These are phyloP conservation scores for Ypsolopha scabrella DNA, from an alignment of 2,888 invertebrate species.

Conservation along the genomic window DNA sequence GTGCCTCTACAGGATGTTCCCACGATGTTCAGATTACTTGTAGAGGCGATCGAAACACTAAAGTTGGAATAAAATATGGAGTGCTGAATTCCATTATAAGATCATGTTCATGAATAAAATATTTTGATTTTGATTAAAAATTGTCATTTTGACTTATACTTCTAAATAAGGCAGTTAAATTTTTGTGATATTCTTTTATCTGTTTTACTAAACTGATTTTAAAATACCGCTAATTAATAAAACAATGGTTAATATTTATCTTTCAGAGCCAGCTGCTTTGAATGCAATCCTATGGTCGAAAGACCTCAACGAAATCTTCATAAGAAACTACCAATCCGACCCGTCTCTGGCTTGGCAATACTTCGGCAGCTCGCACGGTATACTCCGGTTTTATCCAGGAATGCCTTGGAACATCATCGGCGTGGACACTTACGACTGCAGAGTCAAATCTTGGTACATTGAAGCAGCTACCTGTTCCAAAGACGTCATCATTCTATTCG, in stretches of 20 bases:
- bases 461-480: constrained; percentile 98
- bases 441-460: constrained; percentile 95
- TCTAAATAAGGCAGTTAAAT: too few relatives aligned
- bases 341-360: constrained; percentile 97
- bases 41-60: too few relatives aligned
- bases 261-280: constrained; percentile 46
- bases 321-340: constrained; percentile 87
- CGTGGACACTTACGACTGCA: constrained; percentile 89
- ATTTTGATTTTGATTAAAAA: too few relatives aligned
- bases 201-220: too few relatives aligned
- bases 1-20: too few relatives aligned
- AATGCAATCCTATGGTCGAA: constrained; percentile 88
- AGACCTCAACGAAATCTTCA: constrained; percentile 84
- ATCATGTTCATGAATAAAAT: too few relatives aligned
- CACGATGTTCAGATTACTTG: too few relatives aligned
- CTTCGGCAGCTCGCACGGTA: constrained; percentile 94
- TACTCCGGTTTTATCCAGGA: constrained; percentile 92
- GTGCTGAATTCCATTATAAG: too few relatives aligned
- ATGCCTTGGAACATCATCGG: constrained; percentile 72
- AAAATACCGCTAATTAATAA: too few relatives aligned
- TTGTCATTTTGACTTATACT: too few relatives aligned
- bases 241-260: constrained; percentile 4
- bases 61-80: too few relatives aligned
- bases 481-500: constrained; percentile 95
- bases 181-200: too few relatives aligned